These are phyloP conservation scores for Chiloscyllium punctatum DNA, from an alignment of 2,797 vertebrate species.

Conservation along the genomic window DNA sequence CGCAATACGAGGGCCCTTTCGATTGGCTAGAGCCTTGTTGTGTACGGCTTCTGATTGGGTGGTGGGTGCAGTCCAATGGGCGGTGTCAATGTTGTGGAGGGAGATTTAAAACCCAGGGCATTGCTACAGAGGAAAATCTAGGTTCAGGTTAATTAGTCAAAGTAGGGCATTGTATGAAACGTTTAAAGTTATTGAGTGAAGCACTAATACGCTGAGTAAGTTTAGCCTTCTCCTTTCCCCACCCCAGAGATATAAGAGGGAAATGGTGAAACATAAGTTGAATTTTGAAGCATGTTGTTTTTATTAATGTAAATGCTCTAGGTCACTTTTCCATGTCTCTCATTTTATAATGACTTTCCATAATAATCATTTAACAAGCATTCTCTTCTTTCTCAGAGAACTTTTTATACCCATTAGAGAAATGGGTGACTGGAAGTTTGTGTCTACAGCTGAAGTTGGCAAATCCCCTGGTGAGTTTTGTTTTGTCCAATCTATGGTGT, in stretches of 20 bases:
- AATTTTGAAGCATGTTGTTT: neutral
- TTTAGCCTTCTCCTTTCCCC: neutral
- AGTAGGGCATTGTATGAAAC: no score
- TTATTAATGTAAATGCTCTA: neutral
- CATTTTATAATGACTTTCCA: neutral
- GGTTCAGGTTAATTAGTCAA: no score
- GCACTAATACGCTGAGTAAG: neutral
- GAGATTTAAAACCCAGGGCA: neutral
- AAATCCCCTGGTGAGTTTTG: neutral
- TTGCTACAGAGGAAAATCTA: no score
- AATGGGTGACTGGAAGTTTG: neutral
- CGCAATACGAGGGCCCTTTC: rapidly evolving
- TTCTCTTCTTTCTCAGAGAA: neutral
- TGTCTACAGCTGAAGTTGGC: neutral
- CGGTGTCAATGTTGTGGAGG: neutral
- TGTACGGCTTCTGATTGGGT: neutral
- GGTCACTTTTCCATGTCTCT: neutral
- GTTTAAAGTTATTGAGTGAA: no score
- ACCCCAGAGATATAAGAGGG: neutral
- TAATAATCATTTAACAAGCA: neutral
- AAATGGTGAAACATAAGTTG: neutral
- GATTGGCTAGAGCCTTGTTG: rapidly evolving
- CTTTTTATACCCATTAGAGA: neutral
- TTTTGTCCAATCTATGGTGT: neutral
- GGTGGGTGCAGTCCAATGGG: neutral